phyloP scores from a whole-genome alignment of 1,140 invertebrate genomes.

The Portunus trituberculatus region DNA sequence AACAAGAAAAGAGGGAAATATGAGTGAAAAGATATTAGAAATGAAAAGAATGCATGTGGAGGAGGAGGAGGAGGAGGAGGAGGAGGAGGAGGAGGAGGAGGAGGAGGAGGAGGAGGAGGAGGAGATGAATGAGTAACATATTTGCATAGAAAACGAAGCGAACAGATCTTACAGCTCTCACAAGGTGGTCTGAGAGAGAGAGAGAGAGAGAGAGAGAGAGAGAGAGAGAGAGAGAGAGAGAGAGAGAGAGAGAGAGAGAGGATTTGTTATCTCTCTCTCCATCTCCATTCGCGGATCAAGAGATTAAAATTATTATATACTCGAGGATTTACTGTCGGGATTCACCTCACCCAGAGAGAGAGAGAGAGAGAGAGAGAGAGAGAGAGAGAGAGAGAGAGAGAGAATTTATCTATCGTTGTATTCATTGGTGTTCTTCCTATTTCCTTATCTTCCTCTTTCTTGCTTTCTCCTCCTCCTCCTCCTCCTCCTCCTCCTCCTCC shows the following conservation, averaged over 20 bases:
- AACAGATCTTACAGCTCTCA: too few species aligned
- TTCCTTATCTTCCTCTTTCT: neutral
- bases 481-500: too few species aligned
- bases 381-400: slow-evolving; percentile 20
- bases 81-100: neutral
- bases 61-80: neutral
- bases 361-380: slow-evolving; percentile 61
- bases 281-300: neutral
- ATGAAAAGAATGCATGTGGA: too few species aligned
- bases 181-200: neutral
- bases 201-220: slow-evolving; percentile 20
- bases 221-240: slow-evolving; percentile 20
- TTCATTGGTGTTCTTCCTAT: too few species aligned
- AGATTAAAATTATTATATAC: slow-evolving; percentile 14
- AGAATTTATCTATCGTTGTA: too few species aligned
- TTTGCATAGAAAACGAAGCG: too few species aligned
- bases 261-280: neutral
- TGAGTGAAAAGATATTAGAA: too few species aligned
- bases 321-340: neutral
- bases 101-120: neutral
- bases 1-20: too few species aligned
- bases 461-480: neutral
- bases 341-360: slow-evolving; percentile 37
- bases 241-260: slow-evolving; percentile 12
- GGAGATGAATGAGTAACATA: neutral